These are phyloP conservation scores for Noturus placidus DNA, from an alignment of 2,113 vertebrate species.

Conservation along the genomic window DNA sequence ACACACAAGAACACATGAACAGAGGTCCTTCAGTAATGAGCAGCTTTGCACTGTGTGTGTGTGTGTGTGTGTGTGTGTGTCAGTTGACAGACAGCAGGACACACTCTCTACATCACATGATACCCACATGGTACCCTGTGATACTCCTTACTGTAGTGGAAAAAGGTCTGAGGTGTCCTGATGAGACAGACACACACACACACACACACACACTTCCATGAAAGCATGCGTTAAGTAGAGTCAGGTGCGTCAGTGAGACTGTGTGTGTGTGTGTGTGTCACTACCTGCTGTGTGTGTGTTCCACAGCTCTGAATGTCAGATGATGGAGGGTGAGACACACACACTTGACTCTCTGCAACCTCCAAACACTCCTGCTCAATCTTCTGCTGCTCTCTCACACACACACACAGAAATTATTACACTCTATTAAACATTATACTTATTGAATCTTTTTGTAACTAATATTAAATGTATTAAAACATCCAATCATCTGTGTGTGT, in stretches of 20 bases:
- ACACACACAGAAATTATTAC: background rate
- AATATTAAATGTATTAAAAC: background rate
- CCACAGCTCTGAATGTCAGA: conserved; percentile 18
- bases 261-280: background rate
- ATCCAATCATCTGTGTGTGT: background rate
- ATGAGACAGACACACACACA: background rate
- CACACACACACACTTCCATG: background rate
- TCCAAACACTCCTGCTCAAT: background rate
- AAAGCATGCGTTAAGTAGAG: background rate
- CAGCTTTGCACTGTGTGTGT: background rate
- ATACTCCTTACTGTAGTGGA: background rate
- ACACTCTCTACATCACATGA: conserved; percentile 6
- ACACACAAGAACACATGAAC: too few relatives aligned
- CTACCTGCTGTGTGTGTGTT: conserved; percentile 33
- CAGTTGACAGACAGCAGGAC: background rate
- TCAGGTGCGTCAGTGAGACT: background rate
- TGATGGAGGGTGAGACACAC: background rate
- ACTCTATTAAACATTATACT: background rate
- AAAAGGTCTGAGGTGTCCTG: background rate
- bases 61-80: background rate
- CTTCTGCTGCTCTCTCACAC: background rate
- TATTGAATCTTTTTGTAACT: background rate
- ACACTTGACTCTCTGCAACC: background rate
- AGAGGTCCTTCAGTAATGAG: too few relatives aligned
- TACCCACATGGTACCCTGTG: background rate